phyloP scores from a whole-genome alignment of 2,113 vertebrate species.

The Cyprinodon brontotheroides region DNA sequence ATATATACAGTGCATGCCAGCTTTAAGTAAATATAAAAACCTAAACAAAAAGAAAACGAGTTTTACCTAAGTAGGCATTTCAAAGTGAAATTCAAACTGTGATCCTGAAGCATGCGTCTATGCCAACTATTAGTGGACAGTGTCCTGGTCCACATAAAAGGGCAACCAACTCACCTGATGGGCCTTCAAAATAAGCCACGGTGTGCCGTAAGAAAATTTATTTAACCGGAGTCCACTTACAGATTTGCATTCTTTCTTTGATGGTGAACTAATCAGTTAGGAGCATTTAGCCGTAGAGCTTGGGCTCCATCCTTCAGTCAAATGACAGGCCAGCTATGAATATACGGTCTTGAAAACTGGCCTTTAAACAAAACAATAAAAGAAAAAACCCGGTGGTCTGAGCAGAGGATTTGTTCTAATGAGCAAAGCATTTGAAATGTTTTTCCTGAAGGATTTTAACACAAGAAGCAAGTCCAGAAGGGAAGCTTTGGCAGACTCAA shows the following conservation, averaged over 20 bases:
- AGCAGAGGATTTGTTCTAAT: background rate
- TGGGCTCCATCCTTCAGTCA: background rate
- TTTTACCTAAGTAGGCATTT: no score
- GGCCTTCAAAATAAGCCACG: background rate
- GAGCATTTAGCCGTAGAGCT: background rate
- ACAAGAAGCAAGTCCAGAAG: background rate
- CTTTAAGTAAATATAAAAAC: no score
- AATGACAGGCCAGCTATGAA: background rate
- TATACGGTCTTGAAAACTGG: background rate
- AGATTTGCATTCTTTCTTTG: background rate
- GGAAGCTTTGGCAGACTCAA: background rate
- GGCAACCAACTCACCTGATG: slow-evolving; percentile 18
- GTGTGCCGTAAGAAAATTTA: background rate
- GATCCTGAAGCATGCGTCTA: no score
- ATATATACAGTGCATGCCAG: no score
- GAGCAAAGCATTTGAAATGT: background rate
- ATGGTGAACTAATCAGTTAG: no score
- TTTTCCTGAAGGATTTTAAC: background rate
- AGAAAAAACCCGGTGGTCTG: background rate
- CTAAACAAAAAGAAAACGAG: no score
- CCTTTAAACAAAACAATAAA: background rate
- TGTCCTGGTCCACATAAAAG: background rate
- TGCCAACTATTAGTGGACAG: no score
- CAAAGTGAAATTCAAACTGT: no score
- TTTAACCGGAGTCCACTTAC: background rate